These are phyloP conservation scores for Cheracebus regulus DNA, from an alignment of 2,797 vertebrate species.

Conservation along the genomic window DNA sequence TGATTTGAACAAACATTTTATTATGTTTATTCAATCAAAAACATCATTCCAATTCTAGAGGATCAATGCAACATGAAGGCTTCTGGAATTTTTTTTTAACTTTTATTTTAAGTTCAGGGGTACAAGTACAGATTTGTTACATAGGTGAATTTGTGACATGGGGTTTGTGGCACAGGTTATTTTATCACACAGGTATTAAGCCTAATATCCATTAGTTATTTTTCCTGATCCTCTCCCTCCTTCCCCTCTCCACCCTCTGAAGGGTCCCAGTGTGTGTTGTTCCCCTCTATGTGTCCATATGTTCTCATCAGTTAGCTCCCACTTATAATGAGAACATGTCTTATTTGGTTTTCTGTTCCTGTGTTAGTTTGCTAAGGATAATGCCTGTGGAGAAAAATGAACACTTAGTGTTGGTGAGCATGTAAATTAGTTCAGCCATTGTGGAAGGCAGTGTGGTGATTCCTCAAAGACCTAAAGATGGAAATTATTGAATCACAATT, in stretches of 20 bases:
- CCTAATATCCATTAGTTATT: background rate
- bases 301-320: background rate
- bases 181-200: background rate
- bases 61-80: background rate
- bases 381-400: background rate
- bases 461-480: background rate
- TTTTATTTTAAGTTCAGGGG: background rate
- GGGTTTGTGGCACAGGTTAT: background rate
- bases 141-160: background rate
- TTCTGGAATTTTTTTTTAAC: background rate
- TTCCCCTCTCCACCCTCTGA: background rate
- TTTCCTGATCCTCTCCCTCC: background rate
- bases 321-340: background rate
- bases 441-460: background rate
- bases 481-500: background rate
- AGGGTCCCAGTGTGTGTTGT: background rate
- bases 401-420: background rate
- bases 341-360: background rate
- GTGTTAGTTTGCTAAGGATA: background rate
- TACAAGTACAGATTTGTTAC: background rate
- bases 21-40: slow-evolving; percentile 1
- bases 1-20: background rate
- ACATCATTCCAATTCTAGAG: background rate
- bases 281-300: background rate
- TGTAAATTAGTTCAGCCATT: background rate